phyloP scores from a whole-genome alignment of 2,797 vertebrate species.

The Philypnodon macrostomus region DNA sequence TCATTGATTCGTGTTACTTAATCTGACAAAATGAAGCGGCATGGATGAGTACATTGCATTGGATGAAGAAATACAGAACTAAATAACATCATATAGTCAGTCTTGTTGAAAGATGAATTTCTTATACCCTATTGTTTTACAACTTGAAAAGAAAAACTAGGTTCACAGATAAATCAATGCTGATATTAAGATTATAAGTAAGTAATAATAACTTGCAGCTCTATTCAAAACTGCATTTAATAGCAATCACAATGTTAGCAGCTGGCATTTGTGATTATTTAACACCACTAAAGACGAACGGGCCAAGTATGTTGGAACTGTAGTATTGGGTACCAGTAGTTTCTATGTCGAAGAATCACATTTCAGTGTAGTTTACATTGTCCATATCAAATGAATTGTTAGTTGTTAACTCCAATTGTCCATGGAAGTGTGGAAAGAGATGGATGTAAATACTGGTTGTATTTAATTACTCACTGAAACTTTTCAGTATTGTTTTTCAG shows the following conservation, averaged over 20 bases:
- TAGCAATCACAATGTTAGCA: conserved; percentile 22
- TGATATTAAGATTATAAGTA: too few species aligned
- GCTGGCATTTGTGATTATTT: conserved; percentile 23
- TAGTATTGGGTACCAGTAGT: conserved; percentile 23
- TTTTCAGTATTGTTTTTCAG: conserved; percentile 68
- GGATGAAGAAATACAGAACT: neutral
- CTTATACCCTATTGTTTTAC: neutral
- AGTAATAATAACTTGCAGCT: too few species aligned
- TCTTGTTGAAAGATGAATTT: neutral
- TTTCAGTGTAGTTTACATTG: conserved; percentile 24
- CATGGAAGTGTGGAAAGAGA: conserved; percentile 27
- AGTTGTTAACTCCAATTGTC: too few species aligned
- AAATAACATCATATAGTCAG: neutral
- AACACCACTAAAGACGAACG: conserved; percentile 33
- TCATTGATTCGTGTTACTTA: conserved; percentile 26
- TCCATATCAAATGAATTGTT: conserved; percentile 37
- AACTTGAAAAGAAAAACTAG: too few species aligned
- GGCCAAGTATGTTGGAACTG: conserved; percentile 41
- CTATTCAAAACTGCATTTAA: conserved; percentile 11
- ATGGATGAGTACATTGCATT: conserved; percentile 4
- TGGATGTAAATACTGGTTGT: conserved; percentile 35
- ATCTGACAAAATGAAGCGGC: conserved; percentile 13
- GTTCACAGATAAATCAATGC: too few species aligned
- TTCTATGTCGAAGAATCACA: conserved; percentile 29
- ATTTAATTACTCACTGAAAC: conserved; percentile 44